Evolutionary conservation across 1,140 invertebrate species (phyloP), one percentile per base, ranked within the genome.

Genomic region (Micrasema minimum): DNA sequence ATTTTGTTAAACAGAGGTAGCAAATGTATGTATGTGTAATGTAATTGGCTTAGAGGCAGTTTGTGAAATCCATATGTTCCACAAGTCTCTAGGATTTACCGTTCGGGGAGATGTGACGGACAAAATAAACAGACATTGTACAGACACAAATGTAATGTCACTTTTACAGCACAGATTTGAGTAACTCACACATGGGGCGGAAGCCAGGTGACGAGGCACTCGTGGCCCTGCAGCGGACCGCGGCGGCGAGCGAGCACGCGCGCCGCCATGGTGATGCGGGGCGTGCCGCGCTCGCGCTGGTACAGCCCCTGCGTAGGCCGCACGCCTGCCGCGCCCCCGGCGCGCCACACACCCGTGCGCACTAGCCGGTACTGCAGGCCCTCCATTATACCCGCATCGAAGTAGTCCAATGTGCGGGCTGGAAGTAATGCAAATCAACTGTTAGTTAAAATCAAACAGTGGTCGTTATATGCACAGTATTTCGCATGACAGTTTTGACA

Each of bases 311-410:
- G 83, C 82, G 72, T 83, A 79, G 59, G 79, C 72, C 31, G 77
- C 82, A 53, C 87, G 77, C 68, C 83, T 78, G 72, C 87, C 86
- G 69, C 85, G 80, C 66, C 73, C 2, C 73, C 73, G 4, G 18
- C 59, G 6, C 73, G 59, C 73, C 73, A 75, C 12, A 88, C 89
- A 76, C 90, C 86, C 48, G 87, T 85, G 75, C 89, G 86, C 16
- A 89, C 88, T 71, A 93, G 79, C 71, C 88, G 87, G 78, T 91
- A 90, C 79, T 93, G 91, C 12, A 96, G 84, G 18, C 91, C 90
- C 80, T 95, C 93, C 94, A 96, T 96, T 61, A 93, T 91, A 35
- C 93, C 92, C 65, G 90, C 83, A 80, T 96, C 94, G 80, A 96
- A 93, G 81, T 92, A 95, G 82, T 96, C 94, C 79, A 94, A 93